Evolutionary conservation across 1,140 invertebrate genomes (phyloP), one percentile per base, ranked within the genome.

Genomic region (Gonatopus flavifemur): DNA sequence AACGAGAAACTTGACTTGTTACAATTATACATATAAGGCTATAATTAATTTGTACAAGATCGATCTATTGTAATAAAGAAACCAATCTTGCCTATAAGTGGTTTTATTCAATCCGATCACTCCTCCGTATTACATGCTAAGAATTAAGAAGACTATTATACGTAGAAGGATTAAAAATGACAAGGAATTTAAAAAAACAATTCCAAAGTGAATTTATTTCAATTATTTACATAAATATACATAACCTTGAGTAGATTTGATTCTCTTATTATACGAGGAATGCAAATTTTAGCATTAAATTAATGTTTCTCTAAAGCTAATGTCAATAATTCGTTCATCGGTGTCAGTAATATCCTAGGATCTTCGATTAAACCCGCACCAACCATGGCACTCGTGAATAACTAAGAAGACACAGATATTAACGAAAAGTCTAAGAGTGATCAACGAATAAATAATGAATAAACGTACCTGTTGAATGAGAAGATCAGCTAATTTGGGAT

Each of bases 371-470:
- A 79, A 8, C 96, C 96, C 35, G 96, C 95, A 16, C 88, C 88
- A 4, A 98, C 89, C 92, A 98, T 94, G 1, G 94, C 92, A 79
- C 96, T 96, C 33, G 88, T 87, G 70, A 96, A 97, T 9, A 98
- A 69, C 88, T 93, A 62, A 51, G 31, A 55, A 36, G 37, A 42
- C 9, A 16, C 16, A 0, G 21, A 22, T 18, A 12, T 33, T 30
- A 40, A 4, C 16, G 5, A 18, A 19, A 28, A n/a, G n/a, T n/a
- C n/a, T n/a, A n/a, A n/a, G n/a, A n/a, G n/a, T n/a, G n/a, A n/a
- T n/a, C n/a, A n/a, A 20, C 32, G 3, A 19, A 22, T 3, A 13
- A n/a, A 30, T 32, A 24, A 24, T 12, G 28, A 20, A 37, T 46
- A 18, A n/a, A 28, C n/a, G 55, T 79, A 89, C 87, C 82, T 97